These are phyloP conservation scores for Theretra japonica DNA, from an alignment of 2,888 invertebrate species.

Conservation along the genomic window DNA sequence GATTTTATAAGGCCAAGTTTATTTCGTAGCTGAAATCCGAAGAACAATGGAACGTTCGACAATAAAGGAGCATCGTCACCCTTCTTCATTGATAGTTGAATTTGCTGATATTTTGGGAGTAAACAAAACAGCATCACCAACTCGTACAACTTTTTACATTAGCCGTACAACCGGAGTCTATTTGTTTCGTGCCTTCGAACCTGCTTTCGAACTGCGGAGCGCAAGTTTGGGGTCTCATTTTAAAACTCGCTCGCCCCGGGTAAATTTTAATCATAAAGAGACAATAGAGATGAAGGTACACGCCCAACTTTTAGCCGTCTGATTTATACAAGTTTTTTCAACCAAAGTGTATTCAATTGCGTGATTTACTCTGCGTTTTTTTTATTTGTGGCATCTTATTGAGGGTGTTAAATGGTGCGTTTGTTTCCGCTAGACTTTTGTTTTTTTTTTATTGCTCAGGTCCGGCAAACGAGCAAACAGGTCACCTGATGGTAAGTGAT, in stretches of 20 bases:
- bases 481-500: no score
- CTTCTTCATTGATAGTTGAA: constrained; percentile 48
- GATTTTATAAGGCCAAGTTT: background rate
- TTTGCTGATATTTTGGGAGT: constrained; percentile 69
- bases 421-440: background rate
- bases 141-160: constrained; percentile 78
- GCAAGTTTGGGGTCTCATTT: constrained; percentile 76
- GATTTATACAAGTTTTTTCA: constrained; percentile 62
- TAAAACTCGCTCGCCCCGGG: constrained; percentile 65
- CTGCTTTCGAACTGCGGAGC: constrained; percentile 66
- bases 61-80: constrained; percentile 37
- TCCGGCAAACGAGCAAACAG: no score
- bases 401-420: background rate
- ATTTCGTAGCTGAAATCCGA: background rate
- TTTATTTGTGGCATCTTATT: background rate
- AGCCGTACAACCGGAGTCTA: constrained; percentile 65
- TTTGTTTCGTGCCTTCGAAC: constrained; percentile 74
- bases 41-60: constrained; percentile 13
- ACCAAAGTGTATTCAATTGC: constrained; percentile 11
- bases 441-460: no score
- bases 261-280: constrained; percentile 79
- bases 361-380: constrained; percentile 15
- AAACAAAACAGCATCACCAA: constrained; percentile 67
- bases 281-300: constrained; percentile 72
- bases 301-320: constrained; percentile 61